Percentiles rank a stretch among this genome's conserved stretches.
These are phyloP conservation scores for Acestrorhynchus altus DNA, from an alignment of 2,797 vertebrate genomes.

Conservation along the genomic window DNA sequence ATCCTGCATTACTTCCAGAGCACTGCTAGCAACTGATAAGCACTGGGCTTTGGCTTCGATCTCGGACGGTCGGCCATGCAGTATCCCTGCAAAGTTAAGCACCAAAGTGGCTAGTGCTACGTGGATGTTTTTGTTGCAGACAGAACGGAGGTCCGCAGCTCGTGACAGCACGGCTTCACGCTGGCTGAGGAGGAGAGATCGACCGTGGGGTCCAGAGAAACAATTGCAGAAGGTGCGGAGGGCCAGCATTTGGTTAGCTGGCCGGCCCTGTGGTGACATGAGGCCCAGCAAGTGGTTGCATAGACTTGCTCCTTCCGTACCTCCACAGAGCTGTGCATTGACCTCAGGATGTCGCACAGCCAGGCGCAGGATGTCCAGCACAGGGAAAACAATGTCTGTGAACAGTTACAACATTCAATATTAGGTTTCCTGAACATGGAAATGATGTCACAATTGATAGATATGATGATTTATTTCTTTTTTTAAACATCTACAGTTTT, in stretches of 20 bases:
- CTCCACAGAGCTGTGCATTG: slow-evolving; percentile 91
- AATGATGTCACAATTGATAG: too few species aligned
- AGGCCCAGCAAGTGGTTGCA: slow-evolving; percentile 90
- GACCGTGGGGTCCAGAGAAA: slow-evolving; percentile 85
- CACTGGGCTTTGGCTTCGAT: slow-evolving; percentile 97
- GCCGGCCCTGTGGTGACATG: slow-evolving; percentile 87
- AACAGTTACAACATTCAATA: not conserved
- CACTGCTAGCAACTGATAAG: slow-evolving; percentile 90
- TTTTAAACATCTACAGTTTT: too few species aligned
- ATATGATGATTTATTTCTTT: too few species aligned
- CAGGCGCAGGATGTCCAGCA: slow-evolving; percentile 94
- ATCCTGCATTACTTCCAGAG: slow-evolving; percentile 94
- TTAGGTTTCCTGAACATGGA: not conserved
- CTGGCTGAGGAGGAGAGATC: slow-evolving; percentile 88
- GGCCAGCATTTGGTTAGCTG: slow-evolving; percentile 95
- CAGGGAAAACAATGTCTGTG: slow-evolving; percentile 94
- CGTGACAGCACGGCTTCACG: slow-evolving; percentile 88
- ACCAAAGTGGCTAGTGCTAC: slow-evolving; percentile 93
- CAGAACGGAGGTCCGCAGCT: slow-evolving; percentile 84
- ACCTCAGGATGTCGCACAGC: slow-evolving; percentile 91
- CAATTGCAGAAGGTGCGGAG: slow-evolving; percentile 97
- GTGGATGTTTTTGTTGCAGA: slow-evolving; percentile 95
- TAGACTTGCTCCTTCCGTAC: slow-evolving; percentile 88
- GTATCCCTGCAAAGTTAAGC: slow-evolving; percentile 91
- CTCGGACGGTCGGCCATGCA: slow-evolving; percentile 84